Evolutionary conservation across 2,113 vertebrate species (phyloP).

Genomic region (Onychostruthus taczanowskii): DNA sequence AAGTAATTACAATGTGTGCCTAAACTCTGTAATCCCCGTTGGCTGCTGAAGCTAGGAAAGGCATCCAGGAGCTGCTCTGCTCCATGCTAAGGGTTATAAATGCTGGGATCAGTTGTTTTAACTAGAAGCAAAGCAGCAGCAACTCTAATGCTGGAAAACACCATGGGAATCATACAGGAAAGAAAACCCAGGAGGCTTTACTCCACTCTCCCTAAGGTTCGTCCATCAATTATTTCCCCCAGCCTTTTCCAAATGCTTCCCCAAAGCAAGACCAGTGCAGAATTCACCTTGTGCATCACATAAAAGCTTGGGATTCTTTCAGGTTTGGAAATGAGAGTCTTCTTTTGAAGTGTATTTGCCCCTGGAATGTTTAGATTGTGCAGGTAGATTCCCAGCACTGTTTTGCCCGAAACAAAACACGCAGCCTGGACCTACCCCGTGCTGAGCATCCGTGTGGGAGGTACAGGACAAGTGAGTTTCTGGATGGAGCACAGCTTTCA

Average conservation of each 20-base stretch:
- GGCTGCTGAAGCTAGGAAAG: background rate
- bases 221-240: background rate
- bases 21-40: background rate
- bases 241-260: background rate
- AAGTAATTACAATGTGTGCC: background rate
- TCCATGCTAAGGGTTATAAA: fast-evolving
- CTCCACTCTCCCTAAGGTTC: background rate
- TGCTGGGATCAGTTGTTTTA: background rate
- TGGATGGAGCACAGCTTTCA: background rate
- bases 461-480: background rate
- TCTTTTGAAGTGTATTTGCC: background rate
- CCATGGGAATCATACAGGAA: background rate
- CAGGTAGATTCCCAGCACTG: background rate
- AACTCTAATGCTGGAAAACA: background rate
- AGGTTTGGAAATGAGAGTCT: background rate
- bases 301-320: background rate
- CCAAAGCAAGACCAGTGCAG: background rate
- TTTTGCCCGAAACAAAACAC: background rate
- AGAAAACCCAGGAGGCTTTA: background rate
- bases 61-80: background rate
- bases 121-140: background rate
- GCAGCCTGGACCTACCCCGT: fast-evolving
- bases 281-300: background rate
- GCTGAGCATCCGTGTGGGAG: fast-evolving
- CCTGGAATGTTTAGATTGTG: background rate